Percentiles rank a stretch among this genome's conserved stretches.
phyloP scores from a whole-genome alignment of 2,888 invertebrate genomes.

The Calliphora vomitoria region DNA sequence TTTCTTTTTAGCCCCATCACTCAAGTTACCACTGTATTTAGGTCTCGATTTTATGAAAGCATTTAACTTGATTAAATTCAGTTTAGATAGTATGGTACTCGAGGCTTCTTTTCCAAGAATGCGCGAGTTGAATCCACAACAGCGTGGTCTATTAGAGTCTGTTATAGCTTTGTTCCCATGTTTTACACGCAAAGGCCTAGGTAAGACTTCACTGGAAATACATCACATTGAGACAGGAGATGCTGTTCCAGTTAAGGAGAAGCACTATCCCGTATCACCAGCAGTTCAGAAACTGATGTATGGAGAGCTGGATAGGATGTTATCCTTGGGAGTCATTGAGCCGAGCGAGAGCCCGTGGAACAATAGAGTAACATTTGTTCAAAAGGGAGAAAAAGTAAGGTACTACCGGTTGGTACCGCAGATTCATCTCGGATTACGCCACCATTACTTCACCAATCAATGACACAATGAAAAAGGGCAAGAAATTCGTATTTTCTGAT shows the following conservation, averaged over 20 bases:
- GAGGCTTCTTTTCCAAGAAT: background rate
- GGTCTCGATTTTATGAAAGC: background rate
- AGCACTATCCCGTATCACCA: background rate
- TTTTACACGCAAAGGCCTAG: background rate
- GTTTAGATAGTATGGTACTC: background rate
- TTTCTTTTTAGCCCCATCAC: background rate
- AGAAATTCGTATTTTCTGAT: background rate
- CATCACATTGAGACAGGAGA: background rate
- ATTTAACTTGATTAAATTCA: background rate
- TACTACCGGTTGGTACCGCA: background rate
- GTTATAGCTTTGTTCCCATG: background rate
- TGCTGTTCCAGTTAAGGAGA: background rate
- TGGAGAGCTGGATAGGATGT: conserved; percentile 8
- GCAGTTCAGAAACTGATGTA: background rate
- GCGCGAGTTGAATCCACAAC: background rate
- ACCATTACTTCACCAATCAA: background rate
- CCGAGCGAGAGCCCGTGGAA: background rate
- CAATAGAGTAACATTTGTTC: background rate
- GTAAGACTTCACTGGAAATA: background rate
- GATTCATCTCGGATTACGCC: background rate
- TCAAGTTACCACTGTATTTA: background rate
- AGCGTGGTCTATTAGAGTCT: background rate
- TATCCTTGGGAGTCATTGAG: background rate
- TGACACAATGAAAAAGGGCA: background rate
- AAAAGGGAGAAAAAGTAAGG: background rate